Percentiles rank a stretch among this genome's conserved stretches.
phyloP scores from a whole-genome alignment of 2,888 invertebrate species.

The Apodemia duryi region DNA sequence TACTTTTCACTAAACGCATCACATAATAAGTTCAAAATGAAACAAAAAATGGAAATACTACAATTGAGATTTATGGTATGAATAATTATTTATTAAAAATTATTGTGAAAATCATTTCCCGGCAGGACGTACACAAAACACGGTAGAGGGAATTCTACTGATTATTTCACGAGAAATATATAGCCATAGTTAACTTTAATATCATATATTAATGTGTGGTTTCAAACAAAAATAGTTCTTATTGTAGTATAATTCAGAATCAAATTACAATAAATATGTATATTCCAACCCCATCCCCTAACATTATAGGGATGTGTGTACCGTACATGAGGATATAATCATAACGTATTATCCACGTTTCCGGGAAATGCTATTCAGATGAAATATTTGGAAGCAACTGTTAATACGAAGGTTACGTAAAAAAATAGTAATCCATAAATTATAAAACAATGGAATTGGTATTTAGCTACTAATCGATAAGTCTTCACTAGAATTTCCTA shows the following conservation, averaged over 20 bases:
- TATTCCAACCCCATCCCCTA: conserved; percentile 19
- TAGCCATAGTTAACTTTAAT: conserved; percentile 56
- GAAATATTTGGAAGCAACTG: background rate
- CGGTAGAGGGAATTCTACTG: conserved; percentile 51
- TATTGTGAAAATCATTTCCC: conserved; percentile 22
- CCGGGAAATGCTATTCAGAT: background rate
- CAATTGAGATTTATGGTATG: background rate
- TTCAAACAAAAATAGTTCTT: conserved; percentile 33
- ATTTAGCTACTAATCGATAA: no score
- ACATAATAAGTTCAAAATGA: background rate
- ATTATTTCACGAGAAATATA: conserved; percentile 60
- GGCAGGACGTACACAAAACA: conserved; percentile 15
- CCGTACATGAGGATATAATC: background rate
- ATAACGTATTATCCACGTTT: background rate
- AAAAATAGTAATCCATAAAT: no score
- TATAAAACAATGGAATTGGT: no score
- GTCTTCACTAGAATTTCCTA: no score
- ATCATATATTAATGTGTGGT: conserved; percentile 40
- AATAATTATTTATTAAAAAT: background rate
- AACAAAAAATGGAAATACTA: background rate
- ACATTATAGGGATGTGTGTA: conserved; percentile 16
- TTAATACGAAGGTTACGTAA: background rate
- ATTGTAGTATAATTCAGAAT: conserved; percentile 13
- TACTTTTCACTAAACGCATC: background rate
- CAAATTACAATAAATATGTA: background rate